Evolutionary conservation across 2,888 invertebrate genomes (phyloP).

Genomic region (Dyspetes luteomarginatus): DNA sequence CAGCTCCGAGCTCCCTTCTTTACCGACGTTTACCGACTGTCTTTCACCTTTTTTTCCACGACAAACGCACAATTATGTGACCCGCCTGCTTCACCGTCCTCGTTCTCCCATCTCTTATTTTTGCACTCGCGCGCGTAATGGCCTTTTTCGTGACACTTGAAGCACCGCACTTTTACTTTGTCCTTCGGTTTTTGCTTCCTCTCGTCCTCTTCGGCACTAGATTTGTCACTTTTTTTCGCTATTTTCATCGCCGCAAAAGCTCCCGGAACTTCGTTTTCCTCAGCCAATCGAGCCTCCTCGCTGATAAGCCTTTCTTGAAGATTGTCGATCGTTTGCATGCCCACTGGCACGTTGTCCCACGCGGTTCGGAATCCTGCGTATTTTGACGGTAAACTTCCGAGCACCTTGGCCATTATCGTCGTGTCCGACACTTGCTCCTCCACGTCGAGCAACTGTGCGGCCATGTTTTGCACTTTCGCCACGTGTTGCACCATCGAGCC

Average conservation of each 20-base stretch:
- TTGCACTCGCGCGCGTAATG: conserved; percentile 39
- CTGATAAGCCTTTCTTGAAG: conserved; percentile 28
- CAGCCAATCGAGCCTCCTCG: conserved; percentile 25
- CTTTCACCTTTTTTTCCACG: conserved; percentile 1
- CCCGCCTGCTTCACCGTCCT: not conserved
- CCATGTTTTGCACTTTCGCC: conserved; percentile 20
- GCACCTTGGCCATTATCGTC: conserved; percentile 44
- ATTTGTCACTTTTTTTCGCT: not conserved
- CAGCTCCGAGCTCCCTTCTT: not conserved
- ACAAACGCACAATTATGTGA: conserved; percentile 37
- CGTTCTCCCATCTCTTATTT: conserved; percentile 8
- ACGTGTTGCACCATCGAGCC: conserved; percentile 21
- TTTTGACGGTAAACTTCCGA: conserved; percentile 39
- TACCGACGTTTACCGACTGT: not conserved
- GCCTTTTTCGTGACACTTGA: no score
- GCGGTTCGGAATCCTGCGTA: conserved; percentile 36
- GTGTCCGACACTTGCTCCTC: conserved; percentile 24
- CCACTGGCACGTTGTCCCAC: conserved; percentile 1
- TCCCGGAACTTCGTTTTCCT: conserved; percentile 9
- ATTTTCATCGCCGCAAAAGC: not conserved
- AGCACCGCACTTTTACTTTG: conserved; percentile 4
- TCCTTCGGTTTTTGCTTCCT: not conserved
- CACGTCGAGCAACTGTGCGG: conserved; percentile 17
- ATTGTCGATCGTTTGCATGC: conserved; percentile 23
- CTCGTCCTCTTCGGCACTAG: no score